phyloP scores from a whole-genome alignment of 2,113 vertebrate genomes.

The Microtus montanus region DNA sequence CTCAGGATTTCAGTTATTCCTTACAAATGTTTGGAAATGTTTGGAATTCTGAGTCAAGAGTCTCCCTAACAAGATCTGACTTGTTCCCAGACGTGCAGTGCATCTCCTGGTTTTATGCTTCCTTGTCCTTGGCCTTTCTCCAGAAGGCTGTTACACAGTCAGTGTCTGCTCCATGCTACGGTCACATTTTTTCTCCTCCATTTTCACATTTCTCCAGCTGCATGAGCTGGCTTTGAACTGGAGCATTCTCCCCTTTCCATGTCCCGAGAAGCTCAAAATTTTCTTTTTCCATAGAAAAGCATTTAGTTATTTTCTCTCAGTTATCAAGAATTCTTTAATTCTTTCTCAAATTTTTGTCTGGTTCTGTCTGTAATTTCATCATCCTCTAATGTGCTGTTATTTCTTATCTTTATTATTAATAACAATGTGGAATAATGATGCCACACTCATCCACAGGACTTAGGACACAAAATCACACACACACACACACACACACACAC shows the following conservation, averaged over 20 bases:
- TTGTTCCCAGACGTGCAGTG: neutral
- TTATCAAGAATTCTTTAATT: slow-evolving; percentile 19
- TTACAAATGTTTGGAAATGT: neutral
- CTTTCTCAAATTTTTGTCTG: slow-evolving; percentile 40
- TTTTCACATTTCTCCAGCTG: slow-evolving; percentile 38
- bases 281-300: slow-evolving; percentile 31
- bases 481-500: neutral
- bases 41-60: neutral
- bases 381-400: neutral
- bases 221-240: neutral
- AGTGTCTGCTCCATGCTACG: neutral
- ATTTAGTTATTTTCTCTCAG: slow-evolving; percentile 57
- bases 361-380: slow-evolving; percentile 1
- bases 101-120: neutral
- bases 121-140: neutral
- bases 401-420: slow-evolving; percentile 36
- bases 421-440: neutral
- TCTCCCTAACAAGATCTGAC: neutral
- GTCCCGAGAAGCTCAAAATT: neutral
- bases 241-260: neutral
- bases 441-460: neutral
- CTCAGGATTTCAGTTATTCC: neutral
- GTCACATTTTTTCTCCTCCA: neutral
- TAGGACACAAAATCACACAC: accelerated
- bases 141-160: neutral